Evolutionary conservation across 2,113 vertebrate species (phyloP), one percentile per base, ranked within the genome.

Genomic region (Labeo catla): DNA sequence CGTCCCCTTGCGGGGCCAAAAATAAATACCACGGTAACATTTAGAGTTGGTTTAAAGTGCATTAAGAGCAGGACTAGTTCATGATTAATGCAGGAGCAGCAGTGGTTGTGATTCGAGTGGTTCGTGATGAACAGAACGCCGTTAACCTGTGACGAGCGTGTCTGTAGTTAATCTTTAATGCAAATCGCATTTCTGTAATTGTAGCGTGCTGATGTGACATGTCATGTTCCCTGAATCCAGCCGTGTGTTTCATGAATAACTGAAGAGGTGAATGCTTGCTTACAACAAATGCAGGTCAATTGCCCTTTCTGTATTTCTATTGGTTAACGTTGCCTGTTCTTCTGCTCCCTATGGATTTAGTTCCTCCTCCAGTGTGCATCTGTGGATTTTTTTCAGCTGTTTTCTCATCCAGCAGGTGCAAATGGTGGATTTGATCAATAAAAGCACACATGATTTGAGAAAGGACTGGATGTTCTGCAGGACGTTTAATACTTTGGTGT

Each of bases 211-310:
- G 61, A 49, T 79, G 11, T 43, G 76, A 50, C 76, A 79, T 68
- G 47, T 49, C 50, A 50, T 76, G 70, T 49, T 49, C 57, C 19
- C 52, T 11, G 49, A 59, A 39, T 34, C 36, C n/a, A 13, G 83
- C 39, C 52, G 57, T 34, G 83, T 54, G 43, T 47, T 72, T 45
- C 83, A 84, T 76, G 70, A 84, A 84, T 73, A 19, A 47, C 83
- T 83, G 65, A 70, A 36, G 73, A 76, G 45, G 6, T 76, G 73
- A 76, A 76, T 3, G 8, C 2, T 45, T 76, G 73, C n/a, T 28
- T 76, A 15, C 45, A 28, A 28, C 73, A 28, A 50, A 76, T 13
- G 45, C 45, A 23, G 13, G 72, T n/a, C 11, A 13, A 8, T 49
- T 23, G 43, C 21, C 70, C 0, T 47, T 47, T 47, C 72, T 47